phyloP scores from a whole-genome alignment of 1,140 invertebrate species.

The Aphis gossypii region DNA sequence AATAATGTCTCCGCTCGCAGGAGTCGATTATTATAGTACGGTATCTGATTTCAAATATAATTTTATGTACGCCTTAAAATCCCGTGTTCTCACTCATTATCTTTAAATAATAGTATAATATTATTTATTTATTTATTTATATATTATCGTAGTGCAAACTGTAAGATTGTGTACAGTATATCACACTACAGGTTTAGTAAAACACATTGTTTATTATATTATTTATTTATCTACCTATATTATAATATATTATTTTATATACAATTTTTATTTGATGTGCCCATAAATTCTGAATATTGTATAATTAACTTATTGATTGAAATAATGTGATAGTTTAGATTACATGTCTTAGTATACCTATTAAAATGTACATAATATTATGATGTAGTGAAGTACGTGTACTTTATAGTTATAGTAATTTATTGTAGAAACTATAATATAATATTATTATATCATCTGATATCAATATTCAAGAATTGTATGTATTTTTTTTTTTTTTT shows the following conservation, averaged over 20 bases:
- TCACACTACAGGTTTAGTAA: constrained; percentile 16
- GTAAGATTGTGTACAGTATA: background rate
- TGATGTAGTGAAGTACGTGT: background rate
- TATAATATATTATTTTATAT: background rate
- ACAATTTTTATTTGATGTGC: constrained; percentile 33
- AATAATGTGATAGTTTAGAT: constrained; percentile 15
- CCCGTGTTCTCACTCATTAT: background rate
- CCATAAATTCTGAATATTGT: constrained; percentile 29
- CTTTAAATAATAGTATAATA: background rate
- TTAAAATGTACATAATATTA: constrained; percentile 13
- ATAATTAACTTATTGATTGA: constrained; percentile 16
- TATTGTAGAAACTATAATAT: background rate
- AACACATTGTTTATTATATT: constrained; percentile 54
- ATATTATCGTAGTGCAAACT: background rate
- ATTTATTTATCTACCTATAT: background rate
- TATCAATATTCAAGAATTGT: background rate
- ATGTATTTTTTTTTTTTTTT: background rate
- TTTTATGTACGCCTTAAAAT: background rate
- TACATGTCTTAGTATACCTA: background rate
- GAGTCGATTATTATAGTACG: background rate
- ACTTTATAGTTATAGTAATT: background rate
- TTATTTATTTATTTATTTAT: background rate
- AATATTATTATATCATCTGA: background rate
- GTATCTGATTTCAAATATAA: background rate
- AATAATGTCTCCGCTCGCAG: background rate